Percentiles rank a stretch among this genome's conserved stretches.
Conservation (phyloP, 2,797 vertebrate species). For the Hozukius guyotensis region DNA sequence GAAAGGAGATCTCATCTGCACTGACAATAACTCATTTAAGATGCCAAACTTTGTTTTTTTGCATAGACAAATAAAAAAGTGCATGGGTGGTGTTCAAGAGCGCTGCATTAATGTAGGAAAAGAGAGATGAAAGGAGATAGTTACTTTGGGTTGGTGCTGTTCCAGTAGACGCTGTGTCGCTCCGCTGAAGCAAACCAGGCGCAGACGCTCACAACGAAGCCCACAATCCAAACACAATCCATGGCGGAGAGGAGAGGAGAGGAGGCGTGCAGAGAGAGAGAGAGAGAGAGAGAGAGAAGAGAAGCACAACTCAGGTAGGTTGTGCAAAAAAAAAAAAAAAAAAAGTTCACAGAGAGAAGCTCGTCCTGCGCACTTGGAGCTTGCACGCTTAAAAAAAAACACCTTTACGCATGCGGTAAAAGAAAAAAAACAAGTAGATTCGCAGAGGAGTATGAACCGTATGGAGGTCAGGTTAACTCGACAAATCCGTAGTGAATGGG, state of each 20-base stretch:
- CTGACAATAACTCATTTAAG: neutral
- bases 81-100: neutral
- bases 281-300: neutral
- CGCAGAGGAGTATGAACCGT: neutral
- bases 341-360: constrained; percentile 17
- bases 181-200: constrained; percentile 77
- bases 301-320: constrained; percentile 42
- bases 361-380: constrained; percentile 9
- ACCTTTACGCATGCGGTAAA: neutral
- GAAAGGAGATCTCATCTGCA: neutral
- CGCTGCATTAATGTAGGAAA: neutral
- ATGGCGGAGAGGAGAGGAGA: constrained; percentile 65
- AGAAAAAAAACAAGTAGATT: neutral
- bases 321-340: constrained; percentile 14
- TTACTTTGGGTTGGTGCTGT: constrained; percentile 85
- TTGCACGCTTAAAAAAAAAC: neutral
- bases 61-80: neutral
- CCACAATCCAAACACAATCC: constrained; percentile 80
- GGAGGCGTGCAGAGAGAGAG: constrained; percentile 36
- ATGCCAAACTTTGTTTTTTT: constrained; percentile 3
- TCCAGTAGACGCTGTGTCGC: constrained; percentile 86
- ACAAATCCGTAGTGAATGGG: constrained; percentile 74
- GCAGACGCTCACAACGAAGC: constrained; percentile 71
- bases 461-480: neutral
- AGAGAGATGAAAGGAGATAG: neutral